Evolutionary conservation across 2,113 vertebrate genomes (phyloP), one percentile per base, ranked within the genome.

Genomic region (Bufo gargarizans): DNA sequence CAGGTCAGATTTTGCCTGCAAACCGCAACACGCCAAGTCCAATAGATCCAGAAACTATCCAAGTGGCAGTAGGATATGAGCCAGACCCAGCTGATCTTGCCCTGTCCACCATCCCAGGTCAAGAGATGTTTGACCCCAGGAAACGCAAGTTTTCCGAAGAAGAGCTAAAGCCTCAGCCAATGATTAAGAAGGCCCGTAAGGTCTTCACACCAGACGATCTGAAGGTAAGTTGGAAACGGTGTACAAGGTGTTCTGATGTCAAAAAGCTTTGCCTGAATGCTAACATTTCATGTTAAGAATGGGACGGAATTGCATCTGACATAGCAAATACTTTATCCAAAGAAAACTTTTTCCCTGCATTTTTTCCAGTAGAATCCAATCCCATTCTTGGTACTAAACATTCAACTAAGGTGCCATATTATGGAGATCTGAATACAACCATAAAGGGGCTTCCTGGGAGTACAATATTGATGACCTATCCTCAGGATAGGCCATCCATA

Each of bases 151-250:
- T 99, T 93, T 96, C 96, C 0, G 96, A 97, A 4, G 98, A 99
- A 88, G 98, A 99, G 93, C 96, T 99, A 90, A 99, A 99, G 89
- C 98, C 98, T 0, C 98, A 99, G 92, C 98, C 98, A 12, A 99
- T 99, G 97, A 99, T 99, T 92, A 99, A 99, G 93, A 99, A 99
- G 90, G 98, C 98, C 19, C 97, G 97, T 85, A 99, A 99, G 93
- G 93, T 99, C 91, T 99, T 99, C 94, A 99, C 99, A 88, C 97
- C 98, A 0, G 98, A 99, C 0, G 97, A 97, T 92, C 92, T 99
- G 94, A 99, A 99, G 98, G 98, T 99, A 95, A 96, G 89, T 96
- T 94, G 95, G 96, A 93, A 90, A 94, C 93, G 94, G 94, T 96
- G 88, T 90, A n/a, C 2, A 92, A 90, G 85, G 55, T 55, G 2